Conservation (phyloP, 2,797 vertebrate species). For the Pseudopleuronectes americanus region DNA sequence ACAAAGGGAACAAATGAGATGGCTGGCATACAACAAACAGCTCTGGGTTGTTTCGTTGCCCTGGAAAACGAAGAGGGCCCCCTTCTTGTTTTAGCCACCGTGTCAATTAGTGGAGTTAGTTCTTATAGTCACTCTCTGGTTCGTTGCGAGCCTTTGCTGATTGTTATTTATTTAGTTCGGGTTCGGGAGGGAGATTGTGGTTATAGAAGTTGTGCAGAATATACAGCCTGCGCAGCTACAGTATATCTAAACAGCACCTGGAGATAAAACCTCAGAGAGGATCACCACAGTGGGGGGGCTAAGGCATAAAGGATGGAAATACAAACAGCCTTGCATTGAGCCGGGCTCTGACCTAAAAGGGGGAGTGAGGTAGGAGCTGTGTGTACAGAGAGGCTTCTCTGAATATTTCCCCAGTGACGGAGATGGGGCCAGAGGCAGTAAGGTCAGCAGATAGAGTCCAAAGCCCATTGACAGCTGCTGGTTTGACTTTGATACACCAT, state of each 20-base stretch:
- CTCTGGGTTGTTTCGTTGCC: constrained; percentile 68
- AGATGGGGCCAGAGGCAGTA: constrained; percentile 61
- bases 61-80: constrained; percentile 66
- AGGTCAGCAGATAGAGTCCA: constrained; percentile 78
- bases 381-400: constrained; percentile 61
- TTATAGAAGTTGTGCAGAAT: constrained; percentile 11
- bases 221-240: constrained; percentile 18
- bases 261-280: constrained; percentile 44
- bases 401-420: constrained; percentile 71
- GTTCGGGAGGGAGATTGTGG: constrained; percentile 26
- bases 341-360: constrained; percentile 57
- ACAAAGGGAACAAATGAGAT: constrained; percentile 79
- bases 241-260: constrained; percentile 45
- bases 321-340: constrained; percentile 59
- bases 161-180: constrained; percentile 69
- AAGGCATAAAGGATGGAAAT: constrained; percentile 50
- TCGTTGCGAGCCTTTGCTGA: constrained; percentile 51
- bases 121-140: constrained; percentile 57
- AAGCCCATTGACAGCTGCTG: constrained; percentile 81
- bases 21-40: constrained; percentile 71
- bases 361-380: constrained; percentile 31
- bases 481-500: constrained; percentile 82
- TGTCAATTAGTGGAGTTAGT: constrained; percentile 67
- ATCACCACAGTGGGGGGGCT: constrained; percentile 51
- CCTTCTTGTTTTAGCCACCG: constrained; percentile 26